Conservation (phyloP, 2,888 invertebrate genomes). For the Harpalus rufipes region DNA sequence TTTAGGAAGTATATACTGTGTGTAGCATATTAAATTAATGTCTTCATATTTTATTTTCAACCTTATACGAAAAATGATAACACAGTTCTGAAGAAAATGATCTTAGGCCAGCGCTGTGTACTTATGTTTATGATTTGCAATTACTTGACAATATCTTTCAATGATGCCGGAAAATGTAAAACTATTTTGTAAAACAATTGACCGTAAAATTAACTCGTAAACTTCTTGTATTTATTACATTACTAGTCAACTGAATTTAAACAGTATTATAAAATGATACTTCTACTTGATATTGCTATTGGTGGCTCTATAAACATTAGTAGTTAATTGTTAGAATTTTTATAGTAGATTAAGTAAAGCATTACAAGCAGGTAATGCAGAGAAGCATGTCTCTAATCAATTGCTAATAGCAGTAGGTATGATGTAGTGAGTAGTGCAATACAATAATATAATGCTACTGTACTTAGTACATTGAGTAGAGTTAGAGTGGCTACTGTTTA, state of each 20-base stretch:
- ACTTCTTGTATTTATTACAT: slow-evolving; percentile 20
- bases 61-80: neutral
- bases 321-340: neutral
- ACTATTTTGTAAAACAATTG: slow-evolving; percentile 30
- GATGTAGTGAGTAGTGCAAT: neutral
- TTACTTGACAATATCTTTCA: neutral
- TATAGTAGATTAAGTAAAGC: neutral
- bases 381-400: neutral
- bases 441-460: slow-evolving; percentile 17
- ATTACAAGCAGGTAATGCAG: neutral
- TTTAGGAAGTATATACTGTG: neutral
- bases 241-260: neutral
- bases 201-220: slow-evolving; percentile 37
- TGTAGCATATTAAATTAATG: neutral
- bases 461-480: neutral
- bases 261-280: neutral
- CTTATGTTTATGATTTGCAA: slow-evolving; percentile 1
- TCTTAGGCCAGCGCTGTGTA: slow-evolving; percentile 17
- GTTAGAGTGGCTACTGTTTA: neutral
- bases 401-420: neutral
- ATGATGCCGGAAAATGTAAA: slow-evolving; percentile 19
- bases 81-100: slow-evolving; percentile 25
- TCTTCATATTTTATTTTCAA: neutral
- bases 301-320: neutral
- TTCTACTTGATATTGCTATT: neutral